These are phyloP conservation scores for Oryzias sinensis DNA, from an alignment of 2,797 vertebrate genomes.

Conservation along the genomic window DNA sequence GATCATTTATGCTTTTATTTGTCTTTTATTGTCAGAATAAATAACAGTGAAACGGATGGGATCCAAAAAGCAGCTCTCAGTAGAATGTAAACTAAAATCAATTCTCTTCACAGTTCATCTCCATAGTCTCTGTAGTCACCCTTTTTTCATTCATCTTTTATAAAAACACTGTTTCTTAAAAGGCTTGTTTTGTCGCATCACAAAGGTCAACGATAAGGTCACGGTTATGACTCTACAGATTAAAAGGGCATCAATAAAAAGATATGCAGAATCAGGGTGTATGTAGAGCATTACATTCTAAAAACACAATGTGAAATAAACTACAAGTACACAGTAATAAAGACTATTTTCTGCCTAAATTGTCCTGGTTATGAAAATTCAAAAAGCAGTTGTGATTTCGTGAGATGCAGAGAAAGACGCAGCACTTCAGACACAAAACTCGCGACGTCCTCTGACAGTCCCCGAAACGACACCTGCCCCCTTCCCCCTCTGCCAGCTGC, in stretches of 20 bases:
- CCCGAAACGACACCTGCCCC: constrained; percentile 76
- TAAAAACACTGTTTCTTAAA: too few species aligned
- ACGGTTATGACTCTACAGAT: constrained; percentile 5
- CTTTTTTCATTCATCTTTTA: not conserved
- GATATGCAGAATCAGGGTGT: constrained; percentile 6
- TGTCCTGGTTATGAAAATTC: constrained; percentile 78
- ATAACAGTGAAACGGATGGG: constrained; percentile 24
- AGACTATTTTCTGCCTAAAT: constrained; percentile 39
- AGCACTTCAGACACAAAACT: constrained; percentile 83
- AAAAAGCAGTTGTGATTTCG: constrained; percentile 82
- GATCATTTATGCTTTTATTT: not conserved
- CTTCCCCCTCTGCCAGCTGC: constrained; percentile 76
- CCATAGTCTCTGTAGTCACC: constrained; percentile 20
- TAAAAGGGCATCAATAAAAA: constrained; percentile 32
- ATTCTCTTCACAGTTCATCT: constrained; percentile 23
- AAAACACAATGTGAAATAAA: constrained; percentile 4
- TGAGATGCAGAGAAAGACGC: constrained; percentile 84
- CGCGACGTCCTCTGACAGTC: constrained; percentile 78
- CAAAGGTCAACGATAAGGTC: constrained; percentile 3
- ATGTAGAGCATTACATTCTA: constrained; percentile 22
- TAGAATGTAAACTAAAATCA: constrained; percentile 31
- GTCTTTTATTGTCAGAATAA: constrained; percentile 47
- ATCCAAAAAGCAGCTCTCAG: constrained; percentile 19
- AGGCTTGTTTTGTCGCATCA: too few species aligned
- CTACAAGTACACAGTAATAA: not conserved